Conservation (phyloP, 2,888 invertebrate genomes). For the Argyresthia goedartella region DNA sequence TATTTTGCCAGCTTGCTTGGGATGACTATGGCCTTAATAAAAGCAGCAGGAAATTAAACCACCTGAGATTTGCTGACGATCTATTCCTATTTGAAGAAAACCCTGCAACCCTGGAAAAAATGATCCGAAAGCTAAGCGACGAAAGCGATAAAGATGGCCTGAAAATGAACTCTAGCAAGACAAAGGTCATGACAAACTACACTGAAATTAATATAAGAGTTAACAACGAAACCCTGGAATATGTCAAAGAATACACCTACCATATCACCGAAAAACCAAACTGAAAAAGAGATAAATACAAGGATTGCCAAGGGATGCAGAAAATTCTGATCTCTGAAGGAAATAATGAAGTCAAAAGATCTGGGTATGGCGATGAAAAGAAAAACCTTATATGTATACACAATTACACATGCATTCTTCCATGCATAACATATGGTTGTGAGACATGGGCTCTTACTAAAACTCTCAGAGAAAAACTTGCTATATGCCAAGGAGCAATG, state of each 20-base stretch:
- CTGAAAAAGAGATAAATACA: conserved; percentile 3
- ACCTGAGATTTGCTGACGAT: background rate
- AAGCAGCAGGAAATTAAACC: background rate
- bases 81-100: background rate
- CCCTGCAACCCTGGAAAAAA: background rate
- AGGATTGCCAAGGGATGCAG: conserved; percentile 3
- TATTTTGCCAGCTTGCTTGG: background rate
- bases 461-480: background rate
- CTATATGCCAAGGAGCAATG: background rate
- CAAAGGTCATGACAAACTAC: conserved; percentile 2
- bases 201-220: background rate
- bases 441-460: background rate
- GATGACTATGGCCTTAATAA: background rate
- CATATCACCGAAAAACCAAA: background rate
- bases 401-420: background rate
- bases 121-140: background rate
- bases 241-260: conserved; percentile 2
- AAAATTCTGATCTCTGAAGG: conserved; percentile 4
- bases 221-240: background rate
- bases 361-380: background rate
- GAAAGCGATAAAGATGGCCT: background rate
- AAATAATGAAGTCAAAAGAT: background rate
- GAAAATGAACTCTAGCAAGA: background rate
- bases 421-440: conserved; percentile 1
- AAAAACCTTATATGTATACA: too few relatives aligned